These are phyloP conservation scores for Monoplex corrugatus DNA, from an alignment of 2,888 invertebrate species.

Conservation along the genomic window DNA sequence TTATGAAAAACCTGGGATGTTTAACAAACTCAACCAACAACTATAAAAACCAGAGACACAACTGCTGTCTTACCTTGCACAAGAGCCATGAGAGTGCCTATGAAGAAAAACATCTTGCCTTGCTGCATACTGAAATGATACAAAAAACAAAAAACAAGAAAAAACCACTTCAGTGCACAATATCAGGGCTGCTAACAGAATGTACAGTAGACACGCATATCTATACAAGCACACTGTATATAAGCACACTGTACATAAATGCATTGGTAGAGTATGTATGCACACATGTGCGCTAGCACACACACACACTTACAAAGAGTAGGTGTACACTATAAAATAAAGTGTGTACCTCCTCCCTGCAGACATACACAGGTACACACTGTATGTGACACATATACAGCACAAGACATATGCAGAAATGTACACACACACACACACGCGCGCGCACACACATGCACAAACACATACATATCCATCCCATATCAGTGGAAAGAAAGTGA, in stretches of 20 bases:
- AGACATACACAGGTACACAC: no score
- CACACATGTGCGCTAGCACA: neutral
- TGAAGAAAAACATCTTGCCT: constrained; percentile 97
- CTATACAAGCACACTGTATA: neutral
- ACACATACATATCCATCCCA: constrained; percentile 10
- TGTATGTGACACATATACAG: no score
- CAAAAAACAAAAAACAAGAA: constrained; percentile 60
- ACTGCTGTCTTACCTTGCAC: constrained; percentile 87
- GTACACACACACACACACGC: neutral
- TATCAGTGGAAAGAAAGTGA: no score
- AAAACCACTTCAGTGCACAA: neutral
- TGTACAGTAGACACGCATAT: neutral
- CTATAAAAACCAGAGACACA: no score
- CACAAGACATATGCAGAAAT: no score
- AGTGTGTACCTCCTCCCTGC: no score
- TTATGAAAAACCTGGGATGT: no score
- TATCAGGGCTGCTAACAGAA: neutral
- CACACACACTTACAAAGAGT: neutral
- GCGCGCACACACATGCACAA: neutral
- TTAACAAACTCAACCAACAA: no score
- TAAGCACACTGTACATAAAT: no score
- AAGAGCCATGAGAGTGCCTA: constrained; percentile 94
- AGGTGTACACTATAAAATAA: no score
- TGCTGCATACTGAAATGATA: constrained; percentile 91
- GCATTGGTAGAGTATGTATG: neutral